Base-by-base conservation (phyloP, 2,797 vertebrate genomes). In the Crocidura indochinensis region DNA sequence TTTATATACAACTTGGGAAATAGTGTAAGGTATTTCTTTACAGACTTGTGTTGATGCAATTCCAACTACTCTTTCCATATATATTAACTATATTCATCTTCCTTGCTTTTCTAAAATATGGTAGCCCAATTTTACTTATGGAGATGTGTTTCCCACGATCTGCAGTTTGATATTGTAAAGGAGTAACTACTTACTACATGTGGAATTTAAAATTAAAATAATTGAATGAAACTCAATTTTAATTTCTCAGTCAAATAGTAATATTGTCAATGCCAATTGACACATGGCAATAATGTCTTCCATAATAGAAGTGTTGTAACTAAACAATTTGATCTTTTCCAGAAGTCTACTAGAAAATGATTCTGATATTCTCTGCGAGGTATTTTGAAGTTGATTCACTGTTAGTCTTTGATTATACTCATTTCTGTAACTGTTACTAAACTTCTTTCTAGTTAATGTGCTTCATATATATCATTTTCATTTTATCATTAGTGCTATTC, bases 371-470 rank as follows among this genome's bases (percentile, higher is more conserved):
- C 62, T 69, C 15, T 47, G 15, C 17, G 20, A 24, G n/a, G 44
- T 29, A 44, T 60, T 75, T 88, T 74, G 24, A 69, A 29, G 15
- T 8, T 19, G 20, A 76, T 56, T 60, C 4, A 56, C 2, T 56
- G 11, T 5, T 17, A 6, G 12, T 44, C 19, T 80, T 49, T 3
- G 8, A 65, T 5, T 6, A 0, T 12, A 47, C 8, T 6, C 8
- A 8, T 47, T 22, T 84, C 44, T 26, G 0, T 47, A 53, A 38
- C 7, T 77, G 14, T 2, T 60, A 4, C 6, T 29, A 22, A 19
- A 1, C 0, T 72, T 9, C 3, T 0, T 5, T 31, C 29, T 5
- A 87, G 26, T 0, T 11, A 29, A 10, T 69, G 8, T 5, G 46
- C 44, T 65, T 56, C 10, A 56, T 75, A 67, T 60, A 26, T 9